Conservation (phyloP, 2,888 invertebrate genomes). For the Acleris literana region DNA sequence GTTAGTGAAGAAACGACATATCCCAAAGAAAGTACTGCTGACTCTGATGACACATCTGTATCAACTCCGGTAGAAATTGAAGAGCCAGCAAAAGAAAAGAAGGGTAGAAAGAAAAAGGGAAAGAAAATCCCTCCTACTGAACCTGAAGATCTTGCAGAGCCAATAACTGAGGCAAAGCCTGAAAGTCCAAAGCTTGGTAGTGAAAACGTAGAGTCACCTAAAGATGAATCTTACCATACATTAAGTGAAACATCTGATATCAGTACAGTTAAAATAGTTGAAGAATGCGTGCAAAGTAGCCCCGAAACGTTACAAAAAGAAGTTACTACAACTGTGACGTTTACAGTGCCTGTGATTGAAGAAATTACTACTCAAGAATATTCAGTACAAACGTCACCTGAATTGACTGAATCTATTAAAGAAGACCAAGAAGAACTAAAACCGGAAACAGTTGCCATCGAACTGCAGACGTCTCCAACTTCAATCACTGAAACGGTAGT, state of each 20-base stretch:
- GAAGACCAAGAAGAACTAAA: slow-evolving; percentile 59
- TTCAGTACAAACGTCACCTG: slow-evolving; percentile 84
- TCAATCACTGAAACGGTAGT: slow-evolving; percentile 75
- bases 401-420: slow-evolving; percentile 64
- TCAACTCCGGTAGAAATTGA: slow-evolving; percentile 58
- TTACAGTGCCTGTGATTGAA: slow-evolving; percentile 84
- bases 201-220: slow-evolving; percentile 80
- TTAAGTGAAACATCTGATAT: slow-evolving; percentile 84
- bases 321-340: slow-evolving; percentile 81
- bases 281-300: slow-evolving; percentile 84
- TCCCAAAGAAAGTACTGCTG: slow-evolving; percentile 67
- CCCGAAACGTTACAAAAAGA: slow-evolving; percentile 72
- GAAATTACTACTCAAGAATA: slow-evolving; percentile 82
- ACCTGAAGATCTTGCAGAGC: slow-evolving; percentile 46
- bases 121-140: slow-evolving; percentile 74
- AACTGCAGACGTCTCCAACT: slow-evolving; percentile 82
- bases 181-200: slow-evolving; percentile 76
- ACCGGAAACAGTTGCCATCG: slow-evolving; percentile 65
- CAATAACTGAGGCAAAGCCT: slow-evolving; percentile 53
- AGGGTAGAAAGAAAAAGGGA: slow-evolving; percentile 76
- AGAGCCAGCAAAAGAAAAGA: slow-evolving; percentile 54
- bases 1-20: slow-evolving; percentile 72
- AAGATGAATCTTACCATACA: slow-evolving; percentile 84
- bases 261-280: slow-evolving; percentile 85
- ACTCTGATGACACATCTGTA: slow-evolving; percentile 65